A percentile compares a stretch with the other conserved stretches of the same genome.
Conservation (phyloP, 2,888 invertebrate species). For the Cephus pygmeus region DNA sequence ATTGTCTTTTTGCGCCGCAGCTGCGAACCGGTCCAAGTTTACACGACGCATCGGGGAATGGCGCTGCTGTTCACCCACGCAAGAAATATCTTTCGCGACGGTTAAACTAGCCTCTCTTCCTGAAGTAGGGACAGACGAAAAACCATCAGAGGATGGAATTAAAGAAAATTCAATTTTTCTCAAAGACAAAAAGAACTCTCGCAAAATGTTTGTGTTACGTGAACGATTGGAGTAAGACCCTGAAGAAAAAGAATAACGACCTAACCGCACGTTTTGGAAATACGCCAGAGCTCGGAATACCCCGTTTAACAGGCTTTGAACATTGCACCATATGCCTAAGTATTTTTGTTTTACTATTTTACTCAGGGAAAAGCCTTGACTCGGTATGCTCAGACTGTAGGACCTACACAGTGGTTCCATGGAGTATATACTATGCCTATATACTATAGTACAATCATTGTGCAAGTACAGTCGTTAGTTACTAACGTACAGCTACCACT, state of each 20-base stretch:
- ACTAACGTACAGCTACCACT: neutral
- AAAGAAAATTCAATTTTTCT: neutral
- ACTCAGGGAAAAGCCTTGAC: neutral
- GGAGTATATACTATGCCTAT: neutral
- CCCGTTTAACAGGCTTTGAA: neutral
- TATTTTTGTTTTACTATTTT: neutral
- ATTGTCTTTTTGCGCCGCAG: conserved; percentile 47
- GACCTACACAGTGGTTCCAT: neutral
- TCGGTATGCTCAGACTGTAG: neutral
- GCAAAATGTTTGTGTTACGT: neutral
- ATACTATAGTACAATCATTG: neutral
- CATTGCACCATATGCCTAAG: neutral
- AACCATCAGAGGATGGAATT: neutral
- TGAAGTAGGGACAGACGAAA: neutral
- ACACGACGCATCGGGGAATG: conserved; percentile 8
- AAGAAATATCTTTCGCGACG: conserved; percentile 17
- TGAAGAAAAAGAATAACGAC: neutral
- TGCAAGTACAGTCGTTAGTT: too few species aligned
- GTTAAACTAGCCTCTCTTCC: neutral
- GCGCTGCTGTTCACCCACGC: conserved; percentile 21
- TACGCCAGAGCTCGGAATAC: neutral
- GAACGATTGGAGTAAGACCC: neutral
- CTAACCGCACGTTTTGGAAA: neutral
- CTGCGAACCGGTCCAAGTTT: conserved; percentile 43
- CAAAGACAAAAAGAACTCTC: neutral